Base-by-base conservation (phyloP, 2,888 invertebrate species). In the Sepiola atlantica region DNA sequence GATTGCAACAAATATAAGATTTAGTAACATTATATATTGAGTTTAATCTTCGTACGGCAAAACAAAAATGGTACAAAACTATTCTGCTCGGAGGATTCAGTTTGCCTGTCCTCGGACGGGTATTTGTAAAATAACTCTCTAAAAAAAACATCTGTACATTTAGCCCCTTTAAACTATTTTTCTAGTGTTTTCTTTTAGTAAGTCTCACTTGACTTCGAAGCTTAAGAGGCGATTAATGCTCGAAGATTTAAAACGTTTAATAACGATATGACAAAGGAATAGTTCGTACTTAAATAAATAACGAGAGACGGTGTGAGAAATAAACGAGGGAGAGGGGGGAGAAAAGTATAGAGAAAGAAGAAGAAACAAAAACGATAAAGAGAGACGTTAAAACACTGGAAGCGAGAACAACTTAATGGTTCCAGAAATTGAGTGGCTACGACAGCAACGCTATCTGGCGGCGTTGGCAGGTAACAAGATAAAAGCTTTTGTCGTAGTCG, bases 381-480 rank as follows among this genome's bases (percentile, higher is more conserved):
- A 32, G n/a, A 32, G 77, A 77, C 0, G 77, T n/a, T 16, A 32
- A 45, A 45, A 4, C 10, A 32, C 77, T 77, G 77, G 4, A 32
- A 77, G 77, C n/a, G n/a, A 12, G n/a, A 77, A 77, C 77, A 77
- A 14, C 16, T n/a, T 77, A 77, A 77, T 77, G n/a, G 77, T 77
- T 77, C n/a, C 32, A n/a, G 1, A 77, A 77, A 77, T n/a, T 16
- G 32, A 32, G 77, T 18, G 32, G 3, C 0, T 32, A 77, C n/a
- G 77, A 77, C 77, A 77, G 77, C 77, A 77, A 77, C 77, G 77
- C n/a, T 77, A 77, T 77, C 77, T 77, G 32, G 77, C 77, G n/a
- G 32, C 32, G 77, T 77, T 77, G 77, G 77, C 77, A 77, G 32
- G 77, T 77, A 77, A 77, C 77, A 77, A n/a, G 77, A 77, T 77